A percentile compares a stretch with the other conserved stretches of the same genome.
These are phyloP conservation scores for Pegoplata infirma DNA, from an alignment of 2,888 invertebrate species.

Conservation along the genomic window DNA sequence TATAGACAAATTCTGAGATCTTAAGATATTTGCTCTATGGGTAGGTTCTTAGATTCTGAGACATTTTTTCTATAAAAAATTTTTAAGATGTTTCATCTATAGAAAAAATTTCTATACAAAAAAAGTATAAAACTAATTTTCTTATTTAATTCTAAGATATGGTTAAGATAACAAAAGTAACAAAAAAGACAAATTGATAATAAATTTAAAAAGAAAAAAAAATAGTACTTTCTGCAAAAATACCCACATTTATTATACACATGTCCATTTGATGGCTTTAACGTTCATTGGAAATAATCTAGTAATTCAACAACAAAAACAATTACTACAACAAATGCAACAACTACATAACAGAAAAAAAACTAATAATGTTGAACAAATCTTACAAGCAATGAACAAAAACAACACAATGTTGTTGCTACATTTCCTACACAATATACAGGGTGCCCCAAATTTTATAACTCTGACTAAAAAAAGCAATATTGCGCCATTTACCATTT, in stretches of 20 bases:
- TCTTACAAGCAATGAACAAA: slow-evolving; percentile 57
- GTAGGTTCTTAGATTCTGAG: too few relatives aligned
- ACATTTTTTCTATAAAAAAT: too few relatives aligned
- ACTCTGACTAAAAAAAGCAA: too few relatives aligned
- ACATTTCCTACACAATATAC: not conserved
- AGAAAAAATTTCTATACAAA: too few relatives aligned
- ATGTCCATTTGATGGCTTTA: slow-evolving; percentile 54
- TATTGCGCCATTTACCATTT: too few relatives aligned
- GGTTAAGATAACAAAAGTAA: slow-evolving; percentile 46
- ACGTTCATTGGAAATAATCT: slow-evolving; percentile 58
- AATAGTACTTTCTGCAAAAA: slow-evolving; percentile 50
- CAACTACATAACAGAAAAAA: too few relatives aligned
- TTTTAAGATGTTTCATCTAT: too few relatives aligned
- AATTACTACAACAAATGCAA: not conserved
- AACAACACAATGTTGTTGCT: slow-evolving; percentile 41
- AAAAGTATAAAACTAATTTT: too few relatives aligned
- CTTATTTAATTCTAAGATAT: too few relatives aligned
- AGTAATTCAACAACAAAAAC: slow-evolving; percentile 18
- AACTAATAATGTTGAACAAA: slow-evolving; percentile 60
- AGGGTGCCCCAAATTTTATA: too few relatives aligned
- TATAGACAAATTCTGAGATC: too few relatives aligned
- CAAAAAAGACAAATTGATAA: slow-evolving; percentile 30
- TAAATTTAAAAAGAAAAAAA: slow-evolving; percentile 43
- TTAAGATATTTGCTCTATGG: too few relatives aligned
- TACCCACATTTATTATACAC: slow-evolving; percentile 57